phyloP scores from a whole-genome alignment of 2,888 invertebrate species.

The Agonopterix subpropinquella region DNA sequence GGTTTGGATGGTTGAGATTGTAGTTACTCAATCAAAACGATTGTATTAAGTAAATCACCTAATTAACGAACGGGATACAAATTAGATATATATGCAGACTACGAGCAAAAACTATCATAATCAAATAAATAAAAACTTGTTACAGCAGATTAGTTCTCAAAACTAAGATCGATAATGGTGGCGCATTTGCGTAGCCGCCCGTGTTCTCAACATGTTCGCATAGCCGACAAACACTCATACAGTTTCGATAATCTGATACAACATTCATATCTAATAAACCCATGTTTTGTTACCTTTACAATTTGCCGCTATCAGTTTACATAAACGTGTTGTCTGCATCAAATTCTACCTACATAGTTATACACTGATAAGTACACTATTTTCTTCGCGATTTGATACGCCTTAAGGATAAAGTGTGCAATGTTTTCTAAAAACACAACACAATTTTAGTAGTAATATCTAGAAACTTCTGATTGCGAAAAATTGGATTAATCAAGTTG shows the following conservation, averaged over 20 bases:
- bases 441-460: conserved; percentile 2
- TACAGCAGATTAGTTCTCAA: too few species aligned
- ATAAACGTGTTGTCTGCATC: conserved; percentile 49
- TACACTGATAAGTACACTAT: conserved; percentile 35
- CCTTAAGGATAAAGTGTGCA: conserved; percentile 1
- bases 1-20: too few species aligned
- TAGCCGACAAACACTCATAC: conserved; percentile 43
- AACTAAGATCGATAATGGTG: neutral
- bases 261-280: conserved; percentile 67
- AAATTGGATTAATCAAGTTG: neutral
- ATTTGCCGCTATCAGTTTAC: conserved; percentile 65
- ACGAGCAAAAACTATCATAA: too few species aligned
- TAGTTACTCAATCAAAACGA: too few species aligned
- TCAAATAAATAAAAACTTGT: too few species aligned
- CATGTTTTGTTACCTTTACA: conserved; percentile 64
- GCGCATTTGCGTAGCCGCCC: conserved; percentile 23
- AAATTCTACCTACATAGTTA: conserved; percentile 42
- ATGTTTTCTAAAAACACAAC: neutral
- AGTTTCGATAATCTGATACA: conserved; percentile 56
- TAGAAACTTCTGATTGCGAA: conserved; percentile 1
- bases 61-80: too few species aligned
- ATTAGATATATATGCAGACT: too few species aligned
- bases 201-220: conserved; percentile 26
- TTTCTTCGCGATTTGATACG: conserved; percentile 13
- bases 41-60: too few species aligned